phyloP scores from a whole-genome alignment of 2,888 invertebrate genomes.

The Polydesmus complanatus region DNA sequence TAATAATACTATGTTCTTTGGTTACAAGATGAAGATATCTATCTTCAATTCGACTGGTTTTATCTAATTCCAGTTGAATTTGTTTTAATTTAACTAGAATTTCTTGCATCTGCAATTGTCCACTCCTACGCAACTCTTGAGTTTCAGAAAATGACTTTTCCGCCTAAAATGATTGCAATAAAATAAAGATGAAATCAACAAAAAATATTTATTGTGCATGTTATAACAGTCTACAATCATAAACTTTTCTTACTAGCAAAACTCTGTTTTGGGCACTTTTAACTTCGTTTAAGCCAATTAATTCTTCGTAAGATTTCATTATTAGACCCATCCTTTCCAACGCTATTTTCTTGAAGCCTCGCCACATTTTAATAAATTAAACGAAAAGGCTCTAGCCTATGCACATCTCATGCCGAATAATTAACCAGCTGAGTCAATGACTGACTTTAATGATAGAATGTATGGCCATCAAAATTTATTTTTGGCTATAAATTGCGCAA shows the following conservation, averaged over 20 bases:
- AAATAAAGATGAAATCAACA: too few species aligned
- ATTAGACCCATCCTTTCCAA: background rate
- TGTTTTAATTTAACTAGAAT: constrained; percentile 52
- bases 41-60: constrained; percentile 60
- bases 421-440: too few species aligned
- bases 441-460: too few species aligned
- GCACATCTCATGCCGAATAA: too few species aligned
- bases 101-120: constrained; percentile 44
- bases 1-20: constrained; percentile 45
- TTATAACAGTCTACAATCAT: too few species aligned
- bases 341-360: background rate
- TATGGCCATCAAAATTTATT: too few species aligned
- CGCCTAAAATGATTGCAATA: background rate
- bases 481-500: too few species aligned
- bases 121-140: constrained; percentile 16
- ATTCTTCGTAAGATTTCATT: constrained; percentile 46
- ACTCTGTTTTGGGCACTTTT: constrained; percentile 58
- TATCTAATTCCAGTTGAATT: constrained; percentile 58
- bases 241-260: constrained; percentile 43
- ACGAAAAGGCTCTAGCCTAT: too few species aligned
- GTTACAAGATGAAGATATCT: constrained; percentile 57
- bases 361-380: background rate
- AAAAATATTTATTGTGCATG: too few species aligned
- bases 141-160: background rate
- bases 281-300: constrained; percentile 64